A percentile compares a stretch with the other conserved stretches of the same genome.
Evolutionary conservation across 2,888 invertebrate species (phyloP).

Genomic region (Mactromeris polynyma): DNA sequence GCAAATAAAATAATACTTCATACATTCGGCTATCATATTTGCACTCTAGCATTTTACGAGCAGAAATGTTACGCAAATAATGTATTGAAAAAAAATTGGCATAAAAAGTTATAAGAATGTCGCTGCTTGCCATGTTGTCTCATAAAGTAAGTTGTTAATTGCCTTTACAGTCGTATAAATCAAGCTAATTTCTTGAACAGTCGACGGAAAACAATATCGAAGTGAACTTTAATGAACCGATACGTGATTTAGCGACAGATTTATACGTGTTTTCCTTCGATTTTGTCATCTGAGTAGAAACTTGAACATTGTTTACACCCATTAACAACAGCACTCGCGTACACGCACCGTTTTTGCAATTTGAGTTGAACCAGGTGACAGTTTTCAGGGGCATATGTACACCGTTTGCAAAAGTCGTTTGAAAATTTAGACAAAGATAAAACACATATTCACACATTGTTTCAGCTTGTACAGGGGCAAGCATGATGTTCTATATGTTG

Average conservation of each 20-base stretch:
- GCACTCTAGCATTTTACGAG: background rate
- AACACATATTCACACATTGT: too few relatives aligned
- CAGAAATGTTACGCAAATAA: background rate
- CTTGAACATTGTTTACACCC: background rate
- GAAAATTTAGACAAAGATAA: too few relatives aligned
- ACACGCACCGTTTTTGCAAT: background rate
- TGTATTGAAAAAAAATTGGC: background rate
- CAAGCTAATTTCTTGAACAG: background rate
- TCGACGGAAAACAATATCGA: background rate
- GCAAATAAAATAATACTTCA: background rate
- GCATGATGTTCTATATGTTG: too few relatives aligned
- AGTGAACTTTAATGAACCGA: background rate
- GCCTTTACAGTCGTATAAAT: background rate
- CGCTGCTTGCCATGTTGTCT: background rate
- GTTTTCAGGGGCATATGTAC: too few relatives aligned
- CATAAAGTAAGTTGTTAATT: background rate
- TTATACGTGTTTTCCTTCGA: background rate
- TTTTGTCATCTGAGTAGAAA: background rate
- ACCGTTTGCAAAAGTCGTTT: too few relatives aligned
- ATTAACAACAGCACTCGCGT: background rate
- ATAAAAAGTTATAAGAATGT: background rate
- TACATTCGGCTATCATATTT: background rate
- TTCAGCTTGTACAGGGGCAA: too few relatives aligned
- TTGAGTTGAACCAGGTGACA: too few relatives aligned
- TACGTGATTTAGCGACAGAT: background rate